Percentiles rank a stretch among this genome's conserved stretches.
Evolutionary conservation across 2,113 vertebrate species (phyloP).

Genomic region (Chascanopsetta lugubris): DNA sequence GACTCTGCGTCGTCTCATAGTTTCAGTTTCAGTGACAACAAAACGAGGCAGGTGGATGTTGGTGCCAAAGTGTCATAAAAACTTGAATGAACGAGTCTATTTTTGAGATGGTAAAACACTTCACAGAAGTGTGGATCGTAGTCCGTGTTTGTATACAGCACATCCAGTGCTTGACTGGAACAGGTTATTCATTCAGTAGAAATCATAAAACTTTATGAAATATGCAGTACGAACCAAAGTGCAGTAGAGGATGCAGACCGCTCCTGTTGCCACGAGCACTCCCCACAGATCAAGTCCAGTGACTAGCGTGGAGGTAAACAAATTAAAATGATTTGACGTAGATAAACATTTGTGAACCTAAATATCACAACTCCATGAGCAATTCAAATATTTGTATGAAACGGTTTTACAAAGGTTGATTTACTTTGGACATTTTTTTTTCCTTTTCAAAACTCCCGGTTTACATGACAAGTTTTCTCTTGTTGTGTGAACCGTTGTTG

Average conservation of each 20-base stretch:
- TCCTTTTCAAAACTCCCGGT: too few species aligned
- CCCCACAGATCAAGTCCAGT: conserved; percentile 85
- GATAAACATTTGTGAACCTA: not conserved
- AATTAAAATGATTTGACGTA: not conserved
- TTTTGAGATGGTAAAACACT: not conserved
- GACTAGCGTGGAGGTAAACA: conserved; percentile 66
- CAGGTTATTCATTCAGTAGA: not conserved
- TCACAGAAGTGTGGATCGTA: not conserved
- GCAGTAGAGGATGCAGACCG: conserved; percentile 84
- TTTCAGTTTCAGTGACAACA: not conserved
- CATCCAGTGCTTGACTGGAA: not conserved
- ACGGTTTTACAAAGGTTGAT: not conserved
- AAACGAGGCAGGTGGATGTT: not conserved
- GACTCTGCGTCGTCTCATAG: not conserved
- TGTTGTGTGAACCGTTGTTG: not conserved
- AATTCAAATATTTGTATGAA: too few species aligned
- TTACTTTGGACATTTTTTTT: not conserved
- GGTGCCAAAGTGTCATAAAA: not conserved
- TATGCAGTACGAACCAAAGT: conserved; percentile 81
- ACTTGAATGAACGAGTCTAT: not conserved
- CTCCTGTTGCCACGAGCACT: conserved; percentile 82
- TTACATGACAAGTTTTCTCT: not conserved
- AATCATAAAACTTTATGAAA: not conserved
- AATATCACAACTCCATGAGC: too few species aligned
- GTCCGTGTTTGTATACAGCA: not conserved